Conservation (phyloP, 1,140 invertebrate genomes). For the Drosophila sechellia region DNA sequence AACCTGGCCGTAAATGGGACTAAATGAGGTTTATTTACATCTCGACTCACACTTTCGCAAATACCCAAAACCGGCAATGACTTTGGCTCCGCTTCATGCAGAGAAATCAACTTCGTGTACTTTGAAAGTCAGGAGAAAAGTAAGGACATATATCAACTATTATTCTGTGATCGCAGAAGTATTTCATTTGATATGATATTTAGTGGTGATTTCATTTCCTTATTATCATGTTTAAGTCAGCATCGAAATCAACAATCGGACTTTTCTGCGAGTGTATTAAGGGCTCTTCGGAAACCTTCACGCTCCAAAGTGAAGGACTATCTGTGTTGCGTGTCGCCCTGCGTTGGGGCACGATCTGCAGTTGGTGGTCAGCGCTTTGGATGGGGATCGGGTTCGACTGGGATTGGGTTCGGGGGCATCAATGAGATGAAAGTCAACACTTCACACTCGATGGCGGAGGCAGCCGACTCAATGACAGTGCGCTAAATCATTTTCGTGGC, state of each 20-base stretch:
- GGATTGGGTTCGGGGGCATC: conserved; percentile 39
- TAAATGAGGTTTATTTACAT: conserved; percentile 75
- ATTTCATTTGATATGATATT: no score
- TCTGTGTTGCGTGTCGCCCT: conserved; percentile 47
- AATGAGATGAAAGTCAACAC: conserved; percentile 80
- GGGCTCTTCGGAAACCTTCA: conserved; percentile 67
- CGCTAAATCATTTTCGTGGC: conserved; percentile 69
- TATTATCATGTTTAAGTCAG: no score
- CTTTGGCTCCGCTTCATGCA: conserved; percentile 21
- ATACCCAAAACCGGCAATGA: conserved; percentile 34
- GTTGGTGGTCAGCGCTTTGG: conserved; percentile 15
- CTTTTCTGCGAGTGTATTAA: conserved; percentile 26
- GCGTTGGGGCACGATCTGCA: conserved; percentile 40
- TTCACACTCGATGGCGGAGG: conserved; percentile 56
- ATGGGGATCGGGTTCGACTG: neutral
- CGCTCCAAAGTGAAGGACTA: conserved; percentile 79
- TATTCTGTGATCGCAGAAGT: no score
- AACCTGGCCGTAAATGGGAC: conserved; percentile 60
- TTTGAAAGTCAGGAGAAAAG: neutral
- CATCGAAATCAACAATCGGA: no score
- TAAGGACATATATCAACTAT: no score
- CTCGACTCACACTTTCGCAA: conserved; percentile 59
- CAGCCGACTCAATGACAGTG: conserved; percentile 68
- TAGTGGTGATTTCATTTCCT: no score
- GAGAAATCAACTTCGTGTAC: neutral